Conservation (phyloP, 2,888 invertebrate species). For the Ophion ventricosus region DNA sequence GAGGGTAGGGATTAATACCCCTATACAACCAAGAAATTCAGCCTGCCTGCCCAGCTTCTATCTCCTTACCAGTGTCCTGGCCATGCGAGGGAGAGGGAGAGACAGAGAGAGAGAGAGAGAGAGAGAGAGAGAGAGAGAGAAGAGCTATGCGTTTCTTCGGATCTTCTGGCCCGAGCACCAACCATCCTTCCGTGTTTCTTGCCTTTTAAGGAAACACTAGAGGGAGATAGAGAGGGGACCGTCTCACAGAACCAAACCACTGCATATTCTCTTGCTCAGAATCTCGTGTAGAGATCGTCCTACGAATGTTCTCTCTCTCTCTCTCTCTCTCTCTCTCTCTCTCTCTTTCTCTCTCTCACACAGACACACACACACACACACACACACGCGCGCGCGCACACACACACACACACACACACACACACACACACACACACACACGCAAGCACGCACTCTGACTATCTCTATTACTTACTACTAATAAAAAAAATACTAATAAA, state of each 20-base stretch:
- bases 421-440: no score
- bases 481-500: no score
- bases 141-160: conserved; percentile 43
- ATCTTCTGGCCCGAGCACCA: conserved; percentile 50
- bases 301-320: conserved; percentile 22
- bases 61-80: conserved; percentile 53
- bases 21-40: conserved; percentile 80
- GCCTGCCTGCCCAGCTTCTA: conserved; percentile 46
- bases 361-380: no score
- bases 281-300: conserved; percentile 56
- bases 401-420: no score
- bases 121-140: neutral
- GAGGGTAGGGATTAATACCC: conserved; percentile 84
- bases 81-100: neutral
- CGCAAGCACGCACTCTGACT: no score
- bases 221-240: conserved; percentile 29
- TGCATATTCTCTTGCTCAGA: conserved; percentile 62
- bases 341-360: no score
- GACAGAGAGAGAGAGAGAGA: no score
- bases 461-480: no score
- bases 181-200: conserved; percentile 64
- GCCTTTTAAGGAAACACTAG: conserved; percentile 46
- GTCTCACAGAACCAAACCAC: conserved; percentile 51
- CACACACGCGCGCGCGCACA: no score
- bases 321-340: neutral